Base-by-base conservation (phyloP, 2,113 vertebrate species). In the Callionymus lyra region DNA sequence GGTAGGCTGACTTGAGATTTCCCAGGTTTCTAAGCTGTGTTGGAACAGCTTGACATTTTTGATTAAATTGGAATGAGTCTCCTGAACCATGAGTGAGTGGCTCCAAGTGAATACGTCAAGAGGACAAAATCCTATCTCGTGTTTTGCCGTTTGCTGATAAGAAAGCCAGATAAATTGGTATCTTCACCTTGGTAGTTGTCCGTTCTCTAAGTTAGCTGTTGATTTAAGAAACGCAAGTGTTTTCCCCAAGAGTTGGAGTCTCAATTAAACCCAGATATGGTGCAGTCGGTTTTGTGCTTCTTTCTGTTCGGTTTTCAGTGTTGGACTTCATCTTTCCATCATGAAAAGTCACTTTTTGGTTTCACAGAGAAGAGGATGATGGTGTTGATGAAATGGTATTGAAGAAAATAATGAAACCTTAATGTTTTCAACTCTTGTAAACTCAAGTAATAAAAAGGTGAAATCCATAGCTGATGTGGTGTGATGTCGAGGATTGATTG, bases 401-500 rank as follows among this genome's bases (percentile, higher is more conserved):
- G 61, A 60, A 49, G 59, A 31, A 50, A 55, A 47, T 19, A 10
- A 62, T 50, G 52, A 42, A 6, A 38, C 12, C 42, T 37, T 38
- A 19, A 1, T 31, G 21, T 47, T 39, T 49, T 8, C 36, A 9
- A 41, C n/a, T n/a, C n/a, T n/a, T n/a, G n/a, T n/a, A n/a, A n/a
- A n/a, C n/a, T n/a, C n/a, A n/a, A n/a, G n/a, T n/a, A n/a, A n/a
- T n/a, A 53, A 16, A 54, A 16, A 54, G 40, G 34, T 37, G 50
- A 62, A n/a, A n/a, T n/a, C n/a, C n/a, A n/a, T n/a, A n/a, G n/a
- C n/a, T 59, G 51, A 27, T 9, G 35, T 8, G 15, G 32, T 50
- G 16, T 38, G 16, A 6, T 34, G 10, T 51, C 38, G 27, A 57
- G 57, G 16, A 43, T 19, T 55, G 27, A 85, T 83, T 75, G 70